Evolutionary conservation across 2,888 invertebrate genomes (phyloP).

Genomic region (Aporophyla lueneburgensis): DNA sequence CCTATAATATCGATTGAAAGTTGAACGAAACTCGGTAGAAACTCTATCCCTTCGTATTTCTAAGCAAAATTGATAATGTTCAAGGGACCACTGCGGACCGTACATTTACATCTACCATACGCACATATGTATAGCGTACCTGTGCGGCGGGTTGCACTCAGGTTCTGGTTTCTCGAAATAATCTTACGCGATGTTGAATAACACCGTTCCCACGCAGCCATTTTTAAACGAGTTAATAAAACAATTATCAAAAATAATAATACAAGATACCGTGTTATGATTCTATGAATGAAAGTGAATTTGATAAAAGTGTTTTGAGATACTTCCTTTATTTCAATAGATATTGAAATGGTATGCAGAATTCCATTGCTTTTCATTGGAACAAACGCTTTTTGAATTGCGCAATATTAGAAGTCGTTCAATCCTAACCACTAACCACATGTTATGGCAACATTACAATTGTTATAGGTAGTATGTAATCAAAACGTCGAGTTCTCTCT

Average conservation of each 20-base stretch:
- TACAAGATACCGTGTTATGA: slow-evolving; percentile 36
- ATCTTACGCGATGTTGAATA: slow-evolving; percentile 66
- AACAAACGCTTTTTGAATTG: neutral
- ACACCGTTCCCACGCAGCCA: slow-evolving; percentile 63
- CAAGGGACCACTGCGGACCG: slow-evolving; percentile 15
- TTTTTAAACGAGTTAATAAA: slow-evolving; percentile 55
- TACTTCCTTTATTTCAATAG: slow-evolving; percentile 1
- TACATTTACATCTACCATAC: slow-evolving; percentile 12
- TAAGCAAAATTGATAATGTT: slow-evolving; percentile 4
- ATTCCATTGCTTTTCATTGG: neutral
- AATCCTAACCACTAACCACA: slow-evolving; percentile 21
- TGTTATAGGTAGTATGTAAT: slow-evolving; percentile 22
- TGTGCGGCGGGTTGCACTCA: slow-evolving; percentile 52
- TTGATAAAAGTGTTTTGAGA: slow-evolving; percentile 16
- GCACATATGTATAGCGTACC: slow-evolving; percentile 38
- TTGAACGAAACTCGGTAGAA: neutral
- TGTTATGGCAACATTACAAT: slow-evolving; percentile 24
- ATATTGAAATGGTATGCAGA: neutral
- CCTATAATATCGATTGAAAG: neutral
- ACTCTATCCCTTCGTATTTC: neutral
- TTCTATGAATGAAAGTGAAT: slow-evolving; percentile 45
- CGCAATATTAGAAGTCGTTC: slow-evolving; percentile 14
- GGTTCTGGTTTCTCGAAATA: slow-evolving; percentile 65
- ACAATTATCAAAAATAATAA: slow-evolving; percentile 53
- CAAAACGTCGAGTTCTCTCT: neutral